Evolutionary conservation across 2,888 invertebrate genomes (phyloP), one percentile per base, ranked within the genome.

Genomic region (Peribatodes rhomboidaria): DNA sequence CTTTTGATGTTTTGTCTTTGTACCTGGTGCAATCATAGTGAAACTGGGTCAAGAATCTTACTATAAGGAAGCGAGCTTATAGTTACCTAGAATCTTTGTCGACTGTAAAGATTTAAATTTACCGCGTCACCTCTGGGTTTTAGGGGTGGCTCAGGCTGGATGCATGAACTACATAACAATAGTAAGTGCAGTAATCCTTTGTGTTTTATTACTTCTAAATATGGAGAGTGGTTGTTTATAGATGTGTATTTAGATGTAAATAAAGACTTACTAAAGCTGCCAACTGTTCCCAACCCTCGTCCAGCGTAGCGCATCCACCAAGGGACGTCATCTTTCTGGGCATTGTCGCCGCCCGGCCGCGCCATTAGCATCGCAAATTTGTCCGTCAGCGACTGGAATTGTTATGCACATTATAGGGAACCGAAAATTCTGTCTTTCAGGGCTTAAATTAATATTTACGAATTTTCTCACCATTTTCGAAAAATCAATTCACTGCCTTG

Each of bases 261-360:
- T 69, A 68, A 78, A 82, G 87, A 95, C 96, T 95, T 94, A 98
- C 98, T 94, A 87, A 96, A 95, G 86, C 97, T 96, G 85, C 97
- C 98, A 85, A 96, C 95, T 74, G 97, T 97, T 71, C 98, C 98
- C 78, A 98, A 92, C 74, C 96, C 95, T 82, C 97, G 95, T 76
- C 96, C 97, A 86, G 95, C 97, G 92, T 97, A 97, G 91, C 97
- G 97, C 95, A 98, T 94, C 95, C 97, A 98, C 97, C 97, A 97
- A 74, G 98, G 97, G 75, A 96, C 95, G 88, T 97, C 97, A 89
- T 97, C 97, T 94, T 96, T 96, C 74, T 95, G 95, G 72, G 93
- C 94, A 78, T 95, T 95, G 88, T 97, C 97, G 86, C 96, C 96
- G 75, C 96, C 96, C 70, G 97, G 97, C 81, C 96, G 95, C 80